Percentiles rank a stretch among this genome's conserved stretches.
Conservation (phyloP, 1,140 invertebrate species). For the Scylla paramamosain region DNA sequence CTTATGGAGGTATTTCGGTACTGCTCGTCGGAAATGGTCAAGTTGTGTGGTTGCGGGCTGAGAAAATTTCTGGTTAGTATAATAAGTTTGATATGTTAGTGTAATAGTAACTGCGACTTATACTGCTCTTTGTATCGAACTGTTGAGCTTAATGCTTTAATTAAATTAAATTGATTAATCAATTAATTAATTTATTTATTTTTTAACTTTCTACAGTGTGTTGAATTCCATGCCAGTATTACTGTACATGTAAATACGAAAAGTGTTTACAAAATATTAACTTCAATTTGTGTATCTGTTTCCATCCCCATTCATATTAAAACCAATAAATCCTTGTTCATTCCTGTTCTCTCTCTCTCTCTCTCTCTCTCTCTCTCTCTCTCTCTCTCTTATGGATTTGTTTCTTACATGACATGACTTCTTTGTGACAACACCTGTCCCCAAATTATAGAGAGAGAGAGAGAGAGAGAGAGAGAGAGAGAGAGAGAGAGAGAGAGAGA, state of each 20-base stretch:
- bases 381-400: conserved; percentile 38
- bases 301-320: neutral
- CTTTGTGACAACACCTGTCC: neutral
- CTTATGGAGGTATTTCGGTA: no score
- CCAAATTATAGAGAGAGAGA: neutral
- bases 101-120: no score
- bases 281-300: neutral
- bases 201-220: neutral
- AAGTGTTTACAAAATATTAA: neutral
- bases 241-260: neutral
- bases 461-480: no score
- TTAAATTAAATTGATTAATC: no score
- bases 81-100: no score
- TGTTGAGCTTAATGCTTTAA: no score
- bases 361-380: conserved; percentile 58
- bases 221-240: neutral
- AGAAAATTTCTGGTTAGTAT: no score
- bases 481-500: no score
- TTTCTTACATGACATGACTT: neutral
- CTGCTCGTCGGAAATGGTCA: no score
- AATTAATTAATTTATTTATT: no score
- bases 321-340: neutral
- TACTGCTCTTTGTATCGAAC: no score
- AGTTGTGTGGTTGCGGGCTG: no score
- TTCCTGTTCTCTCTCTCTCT: conserved; percentile 49